Evolutionary conservation across 53 echinoderm and acorn worm species (phyloP), one percentile per base, ranked within the genome.

Genomic region (Apostichopus leukothele): DNA sequence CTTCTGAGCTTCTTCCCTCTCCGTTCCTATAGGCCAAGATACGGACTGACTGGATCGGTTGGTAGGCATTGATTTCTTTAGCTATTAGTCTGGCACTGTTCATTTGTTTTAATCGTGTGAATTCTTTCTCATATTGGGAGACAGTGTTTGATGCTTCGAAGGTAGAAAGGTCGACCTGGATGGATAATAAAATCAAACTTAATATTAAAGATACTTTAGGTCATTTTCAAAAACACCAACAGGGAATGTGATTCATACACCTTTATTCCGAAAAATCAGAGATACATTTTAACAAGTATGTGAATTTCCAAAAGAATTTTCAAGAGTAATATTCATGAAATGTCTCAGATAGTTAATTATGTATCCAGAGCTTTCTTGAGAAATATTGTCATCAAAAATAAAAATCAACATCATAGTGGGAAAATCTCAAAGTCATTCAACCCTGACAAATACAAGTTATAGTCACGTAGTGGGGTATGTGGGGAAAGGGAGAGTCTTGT

Each of bases 21-120:
- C 95, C 98, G 20, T 97, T 97, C 86, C 91, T 91, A 74, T 95
- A 94, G 0, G 95, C 98, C 8, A 94, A 75, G 18, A 97, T 91
- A 6, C 93, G 89, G 53, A 97, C 94, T 39, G 94, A 93, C 61
- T 92, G 93, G 16, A 97, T 90, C 0, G 91, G 92, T 54, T 97
- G 95, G 87, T 97, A 97, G 25, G 98, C 95, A 5, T 92, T 92
- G 68, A 97, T 97, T 89, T 97, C 98, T 50, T 92, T 89, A 26
- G 98, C 98, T 25, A 97, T 97, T 22, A 95, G 61, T 20, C 98
- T 74, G 21, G 98, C 95, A 75, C 90, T 95, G 63, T 92, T 90
- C 95, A 97, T 95, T 89, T 95, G 95, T 12, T 93, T 90, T 50
- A 97, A 77, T 19, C 98, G 90, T 14, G 79, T 91, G 67, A 97